Base-by-base conservation (phyloP, 2,113 vertebrate species). In the Cheirogaleus medius region DNA sequence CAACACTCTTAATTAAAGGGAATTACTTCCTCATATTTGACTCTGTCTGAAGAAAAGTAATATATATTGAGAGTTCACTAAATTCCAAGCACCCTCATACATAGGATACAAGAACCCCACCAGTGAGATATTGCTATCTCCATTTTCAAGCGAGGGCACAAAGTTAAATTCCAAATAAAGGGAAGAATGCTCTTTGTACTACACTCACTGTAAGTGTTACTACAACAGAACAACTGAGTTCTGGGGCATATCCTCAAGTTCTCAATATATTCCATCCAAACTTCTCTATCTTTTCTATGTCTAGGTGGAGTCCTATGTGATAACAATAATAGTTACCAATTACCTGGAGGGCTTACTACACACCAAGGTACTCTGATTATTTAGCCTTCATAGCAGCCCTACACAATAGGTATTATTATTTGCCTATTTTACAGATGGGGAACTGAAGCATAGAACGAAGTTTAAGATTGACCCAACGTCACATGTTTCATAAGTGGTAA, bases 21-120 rank as follows among this genome's bases (percentile, higher is more conserved):
- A 95, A 97, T 96, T 93, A 95, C 91, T 98, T 98, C 97, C 95
- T 97, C 92, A 84, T 97, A 96, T 87, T 93, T 66, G 78, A 87
- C 58, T 86, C 86, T 63, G 34, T 92, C 71, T 63, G 29, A 91
- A 78, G 82, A 44, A 87, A 97, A 95, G 34, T 69, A 87, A 83
- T 91, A 25, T 56, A 66, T 90, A 89, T 15, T 81, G 39, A 96
- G 10, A 95, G n/a, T 39, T 92, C 71, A 58, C 47, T 85, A 89
- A 91, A 96, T 93, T 90, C 47, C 37, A 83, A 77, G 68, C 37
- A 47, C 34, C 63, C 17, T 68, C 27, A 44, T 49, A 82, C 47
- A 56, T 21, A 29, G 56, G 52, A 66, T 54, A 44, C 25, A 91
- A 81, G 8, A 93, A 6, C 27, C 18, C 60, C 34, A 60, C 34